These are phyloP conservation scores for Eustalomyia histrio DNA, from an alignment of 2,888 invertebrate genomes.

Conservation along the genomic window DNA sequence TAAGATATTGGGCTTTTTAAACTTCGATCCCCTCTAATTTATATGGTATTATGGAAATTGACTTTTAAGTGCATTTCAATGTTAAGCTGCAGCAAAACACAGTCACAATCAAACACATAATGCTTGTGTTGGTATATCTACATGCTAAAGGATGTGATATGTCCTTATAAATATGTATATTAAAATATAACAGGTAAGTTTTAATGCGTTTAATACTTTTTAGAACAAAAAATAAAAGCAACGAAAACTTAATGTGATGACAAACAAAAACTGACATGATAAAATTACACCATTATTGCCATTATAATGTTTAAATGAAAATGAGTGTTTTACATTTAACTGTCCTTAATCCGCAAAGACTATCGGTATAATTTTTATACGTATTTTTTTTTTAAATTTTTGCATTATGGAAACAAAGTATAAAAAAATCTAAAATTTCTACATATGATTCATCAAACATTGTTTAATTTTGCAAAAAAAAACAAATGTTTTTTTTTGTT, in stretches of 20 bases:
- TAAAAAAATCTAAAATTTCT: no score
- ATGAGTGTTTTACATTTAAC: neutral
- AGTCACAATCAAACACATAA: neutral
- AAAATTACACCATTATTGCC: conserved; percentile 25
- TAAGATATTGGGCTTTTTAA: no score
- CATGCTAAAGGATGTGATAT: conserved; percentile 40
- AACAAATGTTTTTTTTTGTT: no score
- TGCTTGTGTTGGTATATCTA: neutral
- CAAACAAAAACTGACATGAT: conserved; percentile 32
- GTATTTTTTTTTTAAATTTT: no score
- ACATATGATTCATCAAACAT: no score
- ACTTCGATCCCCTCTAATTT: no score
- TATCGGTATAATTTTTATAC: no score
- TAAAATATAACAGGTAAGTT: conserved; percentile 31
- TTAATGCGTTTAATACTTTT: conserved; percentile 21
- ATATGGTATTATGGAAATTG: neutral
- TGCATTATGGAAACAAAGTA: no score
- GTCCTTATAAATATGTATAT: neutral
- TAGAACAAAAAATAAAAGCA: neutral
- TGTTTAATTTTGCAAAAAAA: no score
- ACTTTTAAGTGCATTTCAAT: conserved; percentile 48
- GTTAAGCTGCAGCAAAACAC: conserved; percentile 18
- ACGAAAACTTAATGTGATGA: conserved; percentile 30
- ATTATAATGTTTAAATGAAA: conserved; percentile 16
- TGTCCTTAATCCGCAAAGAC: no score